A percentile compares a stretch with the other conserved stretches of the same genome.
Conservation (phyloP, 1,140 invertebrate genomes). For the Scaptomyza pallida region DNA sequence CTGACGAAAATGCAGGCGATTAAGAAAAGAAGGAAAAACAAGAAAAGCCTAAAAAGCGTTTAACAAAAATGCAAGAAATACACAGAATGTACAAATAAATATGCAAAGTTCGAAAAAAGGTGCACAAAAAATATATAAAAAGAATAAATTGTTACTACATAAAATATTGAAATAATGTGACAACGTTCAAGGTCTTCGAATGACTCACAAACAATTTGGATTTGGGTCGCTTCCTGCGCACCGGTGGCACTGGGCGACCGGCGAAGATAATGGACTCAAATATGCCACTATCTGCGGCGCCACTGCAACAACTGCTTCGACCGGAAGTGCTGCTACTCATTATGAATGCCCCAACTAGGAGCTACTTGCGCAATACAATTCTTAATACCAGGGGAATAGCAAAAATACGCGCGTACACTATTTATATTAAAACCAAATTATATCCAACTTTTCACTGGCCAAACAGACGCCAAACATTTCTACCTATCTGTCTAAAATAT, state of each 20-base stretch:
- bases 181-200: slow-evolving; percentile 39
- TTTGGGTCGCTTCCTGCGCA: slow-evolving; percentile 74
- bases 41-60: slow-evolving; percentile 15
- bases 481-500: slow-evolving; percentile 7
- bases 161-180: slow-evolving; percentile 26
- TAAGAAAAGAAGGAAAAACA: too few relatives aligned
- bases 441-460: slow-evolving; percentile 66
- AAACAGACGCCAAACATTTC: slow-evolving; percentile 70
- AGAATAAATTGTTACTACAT: slow-evolving; percentile 58
- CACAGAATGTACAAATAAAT: slow-evolving; percentile 43
- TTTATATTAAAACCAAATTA: slow-evolving; percentile 44
- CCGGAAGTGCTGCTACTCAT: slow-evolving; percentile 76
- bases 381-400: slow-evolving; percentile 1
- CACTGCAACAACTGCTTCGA: slow-evolving; percentile 58
- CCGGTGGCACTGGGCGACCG: slow-evolving; percentile 71
- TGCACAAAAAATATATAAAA: slow-evolving; percentile 40
- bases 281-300: slow-evolving; percentile 49
- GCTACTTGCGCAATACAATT: slow-evolving; percentile 62
- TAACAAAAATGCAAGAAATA: slow-evolving; percentile 21
- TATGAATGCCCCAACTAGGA: slow-evolving; percentile 6
- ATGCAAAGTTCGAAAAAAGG: slow-evolving; percentile 8
- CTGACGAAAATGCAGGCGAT: slow-evolving; percentile 55
- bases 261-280: slow-evolving; percentile 67
- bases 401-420: slow-evolving; percentile 17
- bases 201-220: slow-evolving; percentile 76